Evolutionary conservation across 2,888 invertebrate species (phyloP).

Genomic region (Cheilosia impressa): DNA sequence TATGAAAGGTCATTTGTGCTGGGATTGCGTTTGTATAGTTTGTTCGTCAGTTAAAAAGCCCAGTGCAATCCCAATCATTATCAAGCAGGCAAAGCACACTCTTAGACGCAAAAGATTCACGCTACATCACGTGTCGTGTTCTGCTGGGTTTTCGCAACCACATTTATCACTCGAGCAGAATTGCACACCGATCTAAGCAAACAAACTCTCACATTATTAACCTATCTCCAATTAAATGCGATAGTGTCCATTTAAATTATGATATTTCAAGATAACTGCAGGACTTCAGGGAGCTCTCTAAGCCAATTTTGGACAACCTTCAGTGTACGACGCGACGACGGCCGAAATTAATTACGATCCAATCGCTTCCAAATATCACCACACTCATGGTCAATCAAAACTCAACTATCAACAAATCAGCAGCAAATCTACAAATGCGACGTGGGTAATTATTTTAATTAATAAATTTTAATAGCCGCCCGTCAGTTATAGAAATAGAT

Average conservation of each 20-base stretch:
- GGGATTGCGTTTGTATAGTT: too few relatives aligned
- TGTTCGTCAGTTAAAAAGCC: too few relatives aligned
- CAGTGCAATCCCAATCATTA: too few relatives aligned
- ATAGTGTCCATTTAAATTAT: conserved; percentile 17
- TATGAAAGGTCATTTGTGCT: too few relatives aligned
- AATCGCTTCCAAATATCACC: conserved; percentile 44
- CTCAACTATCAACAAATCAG: conserved; percentile 48
- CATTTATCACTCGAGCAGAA: too few relatives aligned
- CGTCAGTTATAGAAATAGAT: not conserved
- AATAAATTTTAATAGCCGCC: conserved; percentile 28
- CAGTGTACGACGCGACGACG: not conserved
- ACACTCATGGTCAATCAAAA: conserved; percentile 48
- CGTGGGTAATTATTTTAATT: conserved; percentile 65
- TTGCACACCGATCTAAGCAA: too few relatives aligned
- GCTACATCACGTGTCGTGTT: too few relatives aligned
- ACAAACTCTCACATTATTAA: not conserved
- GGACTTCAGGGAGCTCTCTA: not conserved
- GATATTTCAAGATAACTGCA: not conserved
- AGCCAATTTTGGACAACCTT: not conserved
- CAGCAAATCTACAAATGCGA: conserved; percentile 52
- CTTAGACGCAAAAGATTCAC: too few relatives aligned
- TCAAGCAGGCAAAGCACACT: too few relatives aligned
- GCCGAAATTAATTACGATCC: conserved; percentile 56
- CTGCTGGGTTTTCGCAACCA: too few relatives aligned
- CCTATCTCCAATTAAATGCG: conserved; percentile 24